These are phyloP conservation scores for Eupithecia dodoneata DNA, from an alignment of 2,888 invertebrate genomes.

Conservation along the genomic window DNA sequence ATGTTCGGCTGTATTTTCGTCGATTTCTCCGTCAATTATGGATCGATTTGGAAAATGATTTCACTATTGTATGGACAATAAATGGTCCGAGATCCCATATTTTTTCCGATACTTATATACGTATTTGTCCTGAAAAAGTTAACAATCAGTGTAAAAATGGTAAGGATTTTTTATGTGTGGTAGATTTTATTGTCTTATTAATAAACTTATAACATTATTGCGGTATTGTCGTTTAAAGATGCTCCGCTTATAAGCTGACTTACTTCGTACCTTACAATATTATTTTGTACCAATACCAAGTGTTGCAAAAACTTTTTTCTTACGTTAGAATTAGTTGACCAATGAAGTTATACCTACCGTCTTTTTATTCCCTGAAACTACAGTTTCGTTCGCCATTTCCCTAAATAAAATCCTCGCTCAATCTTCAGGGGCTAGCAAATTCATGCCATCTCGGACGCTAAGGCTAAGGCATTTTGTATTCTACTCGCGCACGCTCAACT, in stretches of 20 bases:
- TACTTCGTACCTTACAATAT: neutral
- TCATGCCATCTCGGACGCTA: slow-evolving; percentile 1
- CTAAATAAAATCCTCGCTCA: slow-evolving; percentile 1
- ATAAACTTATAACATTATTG: neutral
- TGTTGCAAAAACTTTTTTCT: neutral
- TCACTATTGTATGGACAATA: too few species aligned
- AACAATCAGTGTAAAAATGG: too few species aligned
- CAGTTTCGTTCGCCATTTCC: neutral
- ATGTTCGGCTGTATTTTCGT: too few species aligned
- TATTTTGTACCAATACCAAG: neutral
- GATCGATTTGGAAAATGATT: too few species aligned
- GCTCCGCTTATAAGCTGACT: neutral
- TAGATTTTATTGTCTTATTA: neutral
- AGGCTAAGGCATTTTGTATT: neutral
- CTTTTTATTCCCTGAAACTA: neutral
- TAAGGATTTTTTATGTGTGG: too few species aligned
- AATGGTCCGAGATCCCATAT: too few species aligned
- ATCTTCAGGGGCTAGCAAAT: neutral
- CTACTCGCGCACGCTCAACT: neutral
- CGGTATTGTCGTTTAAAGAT: neutral
- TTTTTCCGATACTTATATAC: too few species aligned
- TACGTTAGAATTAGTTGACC: neutral
- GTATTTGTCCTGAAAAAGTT: too few species aligned
- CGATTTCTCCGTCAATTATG: too few species aligned
- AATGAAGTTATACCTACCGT: neutral